phyloP scores from a whole-genome alignment of 2,888 invertebrate genomes.

The Margaritifera margaritifera region DNA sequence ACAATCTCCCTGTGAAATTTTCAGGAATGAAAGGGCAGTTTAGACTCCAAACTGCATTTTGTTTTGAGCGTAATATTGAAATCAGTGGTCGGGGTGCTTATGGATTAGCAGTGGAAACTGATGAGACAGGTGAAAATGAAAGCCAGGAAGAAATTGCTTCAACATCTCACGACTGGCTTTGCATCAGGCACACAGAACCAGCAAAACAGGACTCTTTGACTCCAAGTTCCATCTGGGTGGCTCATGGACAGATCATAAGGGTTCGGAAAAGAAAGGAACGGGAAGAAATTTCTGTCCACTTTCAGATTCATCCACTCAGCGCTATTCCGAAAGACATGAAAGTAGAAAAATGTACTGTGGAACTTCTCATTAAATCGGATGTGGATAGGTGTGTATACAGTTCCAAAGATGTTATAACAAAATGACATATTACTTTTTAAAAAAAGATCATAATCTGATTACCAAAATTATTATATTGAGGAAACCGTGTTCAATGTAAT shows the following conservation, averaged over 20 bases:
- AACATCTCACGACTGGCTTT: slow-evolving; percentile 22
- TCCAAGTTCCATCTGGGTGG: slow-evolving; percentile 15
- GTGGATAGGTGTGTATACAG: slow-evolving; percentile 15
- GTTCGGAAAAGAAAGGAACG: slow-evolving; percentile 7
- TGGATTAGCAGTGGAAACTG: slow-evolving; percentile 17
- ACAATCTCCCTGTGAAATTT: slow-evolving; percentile 39
- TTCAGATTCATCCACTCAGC: slow-evolving; percentile 2
- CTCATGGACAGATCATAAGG: slow-evolving; percentile 19
- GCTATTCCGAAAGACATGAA: slow-evolving; percentile 1
- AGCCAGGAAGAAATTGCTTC: neutral
- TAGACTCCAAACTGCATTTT: slow-evolving; percentile 27
- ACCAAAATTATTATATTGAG: no score
- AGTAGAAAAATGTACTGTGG: slow-evolving; percentile 7
- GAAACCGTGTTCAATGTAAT: no score
- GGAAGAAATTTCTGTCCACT: neutral
- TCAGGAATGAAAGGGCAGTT: slow-evolving; percentile 33
- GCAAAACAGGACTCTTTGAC: neutral
- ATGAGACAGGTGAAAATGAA: slow-evolving; percentile 12
- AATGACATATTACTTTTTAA: no score
- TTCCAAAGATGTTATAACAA: neutral
- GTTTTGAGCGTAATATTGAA: slow-evolving; percentile 44
- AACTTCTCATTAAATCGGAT: slow-evolving; percentile 12
- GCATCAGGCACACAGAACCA: slow-evolving; percentile 7
- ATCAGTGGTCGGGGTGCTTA: slow-evolving; percentile 21
- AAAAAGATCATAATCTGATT: no score